phyloP scores from a whole-genome alignment of 2,113 vertebrate genomes.

The Tetrax tetrax region DNA sequence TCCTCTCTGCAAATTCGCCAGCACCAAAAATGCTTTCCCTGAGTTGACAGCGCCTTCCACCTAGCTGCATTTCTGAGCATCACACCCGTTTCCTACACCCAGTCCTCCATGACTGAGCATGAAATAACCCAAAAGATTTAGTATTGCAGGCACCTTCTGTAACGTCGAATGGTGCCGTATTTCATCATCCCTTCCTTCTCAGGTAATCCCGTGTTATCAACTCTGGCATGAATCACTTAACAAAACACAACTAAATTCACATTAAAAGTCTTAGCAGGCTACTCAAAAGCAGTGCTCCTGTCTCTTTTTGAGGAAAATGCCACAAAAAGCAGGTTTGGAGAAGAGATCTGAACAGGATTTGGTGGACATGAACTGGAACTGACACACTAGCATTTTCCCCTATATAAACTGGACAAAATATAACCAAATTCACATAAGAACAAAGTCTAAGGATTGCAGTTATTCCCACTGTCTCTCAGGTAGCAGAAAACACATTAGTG shows the following conservation, averaged over 20 bases:
- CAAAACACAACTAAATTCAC: neutral
- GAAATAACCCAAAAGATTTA: neutral
- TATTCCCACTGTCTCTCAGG: neutral
- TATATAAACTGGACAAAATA: neutral
- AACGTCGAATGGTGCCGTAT: neutral
- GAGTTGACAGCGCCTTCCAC: neutral
- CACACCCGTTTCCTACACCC: neutral
- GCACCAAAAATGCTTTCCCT: neutral
- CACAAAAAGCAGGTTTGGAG: neutral
- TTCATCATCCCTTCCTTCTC: neutral
- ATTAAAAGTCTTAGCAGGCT: neutral
- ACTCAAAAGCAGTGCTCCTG: neutral
- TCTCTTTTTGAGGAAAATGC: neutral
- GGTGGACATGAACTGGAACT: neutral
- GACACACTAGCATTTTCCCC: neutral
- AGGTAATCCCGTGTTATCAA: neutral
- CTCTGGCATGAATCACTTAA: neutral
- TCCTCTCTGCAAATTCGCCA: neutral
- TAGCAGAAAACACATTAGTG: neutral
- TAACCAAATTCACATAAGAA: rapidly evolving
- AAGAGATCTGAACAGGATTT: neutral
- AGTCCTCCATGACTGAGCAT: neutral
- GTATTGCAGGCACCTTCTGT: neutral
- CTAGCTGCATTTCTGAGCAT: neutral
- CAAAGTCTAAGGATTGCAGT: neutral